Conservation (phyloP, 2,113 vertebrate genomes). For the Melanerpes aurifrons region DNA sequence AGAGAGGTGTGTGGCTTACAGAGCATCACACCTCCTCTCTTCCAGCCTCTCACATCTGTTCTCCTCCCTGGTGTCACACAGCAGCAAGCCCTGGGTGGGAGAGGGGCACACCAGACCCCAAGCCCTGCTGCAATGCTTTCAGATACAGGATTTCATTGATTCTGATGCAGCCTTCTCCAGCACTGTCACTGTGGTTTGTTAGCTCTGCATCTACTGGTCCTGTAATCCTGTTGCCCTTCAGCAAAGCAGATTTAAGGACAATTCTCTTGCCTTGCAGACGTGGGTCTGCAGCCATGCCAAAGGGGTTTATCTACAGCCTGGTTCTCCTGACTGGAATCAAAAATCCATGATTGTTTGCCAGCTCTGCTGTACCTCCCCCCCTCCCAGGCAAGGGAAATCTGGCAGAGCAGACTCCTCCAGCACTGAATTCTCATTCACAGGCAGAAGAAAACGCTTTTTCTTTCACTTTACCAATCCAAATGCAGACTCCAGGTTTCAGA, state of each 20-base stretch:
- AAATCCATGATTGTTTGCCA: rapidly evolving
- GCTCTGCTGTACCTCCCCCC: neutral
- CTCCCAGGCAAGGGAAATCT: neutral
- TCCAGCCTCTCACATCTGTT: neutral
- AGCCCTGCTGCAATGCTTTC: too few relatives aligned
- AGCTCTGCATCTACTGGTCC: neutral
- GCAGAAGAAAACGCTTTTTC: neutral
- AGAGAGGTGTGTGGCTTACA: neutral
- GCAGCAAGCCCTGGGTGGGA: neutral
- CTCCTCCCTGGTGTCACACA: neutral
- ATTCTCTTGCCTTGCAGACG: neutral
- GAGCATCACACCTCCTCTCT: neutral
- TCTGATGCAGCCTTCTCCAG: rapidly evolving
- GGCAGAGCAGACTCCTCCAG: rapidly evolving
- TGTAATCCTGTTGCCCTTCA: neutral
- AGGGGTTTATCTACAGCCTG: rapidly evolving
- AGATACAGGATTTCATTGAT: neutral
- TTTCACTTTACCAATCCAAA: neutral
- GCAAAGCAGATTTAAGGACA: neutral
- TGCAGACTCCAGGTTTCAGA: rapidly evolving
- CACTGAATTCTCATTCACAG: neutral
- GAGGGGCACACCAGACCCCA: neutral
- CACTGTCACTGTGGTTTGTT: neutral
- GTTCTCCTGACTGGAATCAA: neutral
- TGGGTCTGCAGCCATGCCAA: rapidly evolving